A percentile compares a stretch with the other conserved stretches of the same genome.
phyloP scores from a whole-genome alignment of 1,140 invertebrate genomes.

The Parapsyche elsis region DNA sequence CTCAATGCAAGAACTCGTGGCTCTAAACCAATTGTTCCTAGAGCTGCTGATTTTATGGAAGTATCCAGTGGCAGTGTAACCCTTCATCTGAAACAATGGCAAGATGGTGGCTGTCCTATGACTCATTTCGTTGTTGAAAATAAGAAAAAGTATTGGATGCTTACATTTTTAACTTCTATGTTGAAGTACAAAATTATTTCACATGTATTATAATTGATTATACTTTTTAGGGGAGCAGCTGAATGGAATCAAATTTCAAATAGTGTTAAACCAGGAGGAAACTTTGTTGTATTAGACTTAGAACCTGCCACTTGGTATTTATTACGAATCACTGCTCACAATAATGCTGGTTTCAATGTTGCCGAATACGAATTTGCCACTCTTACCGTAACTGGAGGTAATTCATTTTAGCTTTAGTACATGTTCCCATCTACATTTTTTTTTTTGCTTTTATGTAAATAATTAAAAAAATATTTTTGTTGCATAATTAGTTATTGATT shows the following conservation, averaged over 20 bases:
- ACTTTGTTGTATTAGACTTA: slow-evolving; percentile 90
- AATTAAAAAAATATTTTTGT: no score
- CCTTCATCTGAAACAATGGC: slow-evolving; percentile 91
- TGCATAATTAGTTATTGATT: neutral
- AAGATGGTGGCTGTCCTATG: slow-evolving; percentile 95
- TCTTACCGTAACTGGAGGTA: slow-evolving; percentile 92
- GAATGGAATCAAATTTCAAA: slow-evolving; percentile 96
- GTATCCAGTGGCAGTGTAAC: slow-evolving; percentile 92
- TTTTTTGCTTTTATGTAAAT: neutral
- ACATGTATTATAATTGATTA: slow-evolving; percentile 45
- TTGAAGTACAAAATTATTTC: slow-evolving; percentile 15
- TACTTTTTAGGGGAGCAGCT: slow-evolving; percentile 72
- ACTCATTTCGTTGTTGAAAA: slow-evolving; percentile 95
- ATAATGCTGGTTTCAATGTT: slow-evolving; percentile 94
- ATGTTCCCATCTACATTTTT: neutral
- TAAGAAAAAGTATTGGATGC: slow-evolving; percentile 92
- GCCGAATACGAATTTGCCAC: slow-evolving; percentile 96
- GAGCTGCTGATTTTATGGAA: slow-evolving; percentile 89
- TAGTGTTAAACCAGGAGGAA: slow-evolving; percentile 89
- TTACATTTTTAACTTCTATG: slow-evolving; percentile 54
- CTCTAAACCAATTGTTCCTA: slow-evolving; percentile 89
- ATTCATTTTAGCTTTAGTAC: neutral
- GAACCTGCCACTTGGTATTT: slow-evolving; percentile 95
- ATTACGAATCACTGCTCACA: slow-evolving; percentile 91
- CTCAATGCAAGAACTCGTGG: slow-evolving; percentile 88